Base-by-base conservation (phyloP, 1,140 invertebrate species). In the Sitodiplosis mosellana region DNA sequence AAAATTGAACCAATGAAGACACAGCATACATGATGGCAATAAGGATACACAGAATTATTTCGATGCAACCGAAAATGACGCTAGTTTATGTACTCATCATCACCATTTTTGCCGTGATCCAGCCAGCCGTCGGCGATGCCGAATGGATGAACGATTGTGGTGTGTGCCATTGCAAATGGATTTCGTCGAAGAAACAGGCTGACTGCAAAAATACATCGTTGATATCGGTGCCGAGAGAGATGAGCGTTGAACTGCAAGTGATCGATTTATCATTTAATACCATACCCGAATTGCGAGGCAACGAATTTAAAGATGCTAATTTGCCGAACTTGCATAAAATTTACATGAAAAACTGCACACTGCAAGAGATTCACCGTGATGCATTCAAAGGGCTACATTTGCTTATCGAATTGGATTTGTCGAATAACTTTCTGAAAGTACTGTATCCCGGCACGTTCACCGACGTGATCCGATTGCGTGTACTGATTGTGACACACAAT, bases 391-490 rank as follows among this genome's bases (percentile, higher is more conserved):
- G 77, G 1, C 69, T 92, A 15, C 71, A 72, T 41, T 81, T 88
- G 48, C 69, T 92, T 38, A 84, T 89, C 33, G 85, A 91, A 62
- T 66, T 93, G 33, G 85, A 93, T 59, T 64, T 92, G 41, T 85
- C 84, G 1, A 70, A 72, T 49, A 93, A 93, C 58, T 67, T 70
- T 2, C 76, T 93, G 5, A 68, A 67, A 27, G 72, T 68, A 1
- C 61, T 92, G 10, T 69, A 82, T 43, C 72, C 76, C 0, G 75
- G 76, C 14, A 81, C 80, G 0, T 90, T 92, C 54, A 65, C 64
- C 10, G 74, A 80, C 22, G 77, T 79, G 2, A 64, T 71, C 18
- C 75, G 77, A 55, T 65, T 90, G 2, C 67, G 84, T 38, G 75
- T 77, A 37, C 63, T 91, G 11, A 59, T 76, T 17, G 60, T 91